Conservation (phyloP, 1,140 invertebrate species). For the Fopius arisanus region DNA sequence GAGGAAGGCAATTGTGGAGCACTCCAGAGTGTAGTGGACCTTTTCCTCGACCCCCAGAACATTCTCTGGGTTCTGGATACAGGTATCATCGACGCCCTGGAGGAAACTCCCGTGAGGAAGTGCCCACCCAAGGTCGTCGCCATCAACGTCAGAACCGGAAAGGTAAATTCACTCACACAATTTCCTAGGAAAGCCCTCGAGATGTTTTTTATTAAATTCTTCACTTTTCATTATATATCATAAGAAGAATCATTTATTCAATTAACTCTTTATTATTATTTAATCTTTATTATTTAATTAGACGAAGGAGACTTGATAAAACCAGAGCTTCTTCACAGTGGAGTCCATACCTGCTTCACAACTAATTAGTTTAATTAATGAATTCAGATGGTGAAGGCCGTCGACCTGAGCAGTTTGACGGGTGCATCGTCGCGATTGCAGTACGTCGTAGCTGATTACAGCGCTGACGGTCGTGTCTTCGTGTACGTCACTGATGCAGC, state of each 20-base stretch:
- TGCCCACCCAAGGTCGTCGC: conserved; percentile 74
- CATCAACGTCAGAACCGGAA: conserved; percentile 67
- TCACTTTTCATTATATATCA: too few species aligned
- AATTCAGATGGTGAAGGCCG: conserved; percentile 62
- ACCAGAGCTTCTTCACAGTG: too few species aligned
- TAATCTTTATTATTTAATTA: too few species aligned
- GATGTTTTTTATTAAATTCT: neutral
- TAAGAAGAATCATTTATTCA: too few species aligned
- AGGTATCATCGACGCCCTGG: conserved; percentile 72
- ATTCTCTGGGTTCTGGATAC: conserved; percentile 75
- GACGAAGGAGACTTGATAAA: too few species aligned
- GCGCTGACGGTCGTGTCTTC: conserved; percentile 62
- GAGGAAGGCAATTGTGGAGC: conserved; percentile 71
- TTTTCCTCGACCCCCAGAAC: conserved; percentile 68
- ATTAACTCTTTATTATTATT: too few species aligned
- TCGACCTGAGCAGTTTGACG: conserved; percentile 67
- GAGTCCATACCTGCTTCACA: neutral
- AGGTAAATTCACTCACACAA: conserved; percentile 45
- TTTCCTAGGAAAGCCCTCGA: too few species aligned
- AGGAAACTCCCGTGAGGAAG: conserved; percentile 67
- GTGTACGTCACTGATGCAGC: conserved; percentile 72
- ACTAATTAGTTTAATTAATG: neutral
- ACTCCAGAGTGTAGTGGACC: conserved; percentile 70
- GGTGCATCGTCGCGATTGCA: conserved; percentile 65
- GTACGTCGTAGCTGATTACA: conserved; percentile 70